These are phyloP conservation scores for Dryoscopus gambensis DNA, from an alignment of 2,113 vertebrate genomes.

Conservation along the genomic window DNA sequence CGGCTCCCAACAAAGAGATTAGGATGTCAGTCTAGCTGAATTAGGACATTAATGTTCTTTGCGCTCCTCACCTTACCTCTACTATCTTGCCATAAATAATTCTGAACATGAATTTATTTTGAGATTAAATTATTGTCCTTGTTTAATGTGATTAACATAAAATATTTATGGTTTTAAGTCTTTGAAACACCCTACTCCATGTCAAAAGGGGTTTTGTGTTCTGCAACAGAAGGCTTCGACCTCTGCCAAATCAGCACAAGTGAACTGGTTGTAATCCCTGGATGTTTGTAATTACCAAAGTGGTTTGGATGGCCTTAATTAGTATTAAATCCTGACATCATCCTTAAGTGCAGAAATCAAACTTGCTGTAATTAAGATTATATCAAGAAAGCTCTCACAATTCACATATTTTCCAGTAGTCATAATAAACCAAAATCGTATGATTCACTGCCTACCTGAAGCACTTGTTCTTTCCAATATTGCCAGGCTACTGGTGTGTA, in stretches of 20 bases:
- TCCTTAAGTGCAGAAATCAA: background rate
- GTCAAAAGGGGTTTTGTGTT: background rate
- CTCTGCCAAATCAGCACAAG: background rate
- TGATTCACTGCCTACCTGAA: background rate
- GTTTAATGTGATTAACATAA: background rate
- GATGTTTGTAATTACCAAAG: background rate
- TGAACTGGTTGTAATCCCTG: background rate
- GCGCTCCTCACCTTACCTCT: background rate
- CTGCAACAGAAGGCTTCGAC: background rate
- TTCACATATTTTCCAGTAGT: background rate
- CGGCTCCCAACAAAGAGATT: background rate
- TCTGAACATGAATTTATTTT: background rate
- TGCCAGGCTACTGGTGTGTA: conserved; percentile 2
- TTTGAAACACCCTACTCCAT: background rate
- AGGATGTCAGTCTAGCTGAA: background rate
- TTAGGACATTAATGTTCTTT: background rate
- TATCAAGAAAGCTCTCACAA: background rate
- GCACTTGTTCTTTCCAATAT: background rate
- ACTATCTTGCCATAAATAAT: background rate
- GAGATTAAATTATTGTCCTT: background rate
- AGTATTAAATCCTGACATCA: conserved; percentile 12
- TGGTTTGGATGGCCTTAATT: background rate
- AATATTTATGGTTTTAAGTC: background rate
- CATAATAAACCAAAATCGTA: background rate
- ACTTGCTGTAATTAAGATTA: background rate